Evolutionary conservation across 2,888 invertebrate species (phyloP).

Genomic region (Heteromyza rotundicornis): DNA sequence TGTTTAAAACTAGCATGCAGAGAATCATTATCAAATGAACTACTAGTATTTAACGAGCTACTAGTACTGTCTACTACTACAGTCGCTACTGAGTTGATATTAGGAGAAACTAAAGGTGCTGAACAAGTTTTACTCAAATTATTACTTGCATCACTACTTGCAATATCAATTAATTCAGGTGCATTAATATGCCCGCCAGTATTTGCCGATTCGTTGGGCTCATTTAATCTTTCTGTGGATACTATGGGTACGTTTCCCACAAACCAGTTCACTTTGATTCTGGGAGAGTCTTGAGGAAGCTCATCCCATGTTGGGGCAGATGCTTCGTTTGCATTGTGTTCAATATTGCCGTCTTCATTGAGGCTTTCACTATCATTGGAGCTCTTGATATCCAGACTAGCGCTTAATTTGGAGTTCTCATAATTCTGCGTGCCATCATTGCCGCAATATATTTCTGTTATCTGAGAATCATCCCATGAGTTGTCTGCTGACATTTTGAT

Average conservation of each 20-base stretch:
- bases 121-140: slow-evolving; percentile 1
- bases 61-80: slow-evolving; percentile 37
- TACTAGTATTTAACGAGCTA: slow-evolving; percentile 46
- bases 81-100: slow-evolving; percentile 15
- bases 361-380: slow-evolving; percentile 10
- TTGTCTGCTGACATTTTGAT: not conserved
- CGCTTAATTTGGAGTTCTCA: not conserved
- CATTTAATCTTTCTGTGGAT: slow-evolving; percentile 13
- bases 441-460: slow-evolving; percentile 12
- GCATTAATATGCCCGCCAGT: not conserved
- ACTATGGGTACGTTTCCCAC: slow-evolving; percentile 38
- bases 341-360: not conserved
- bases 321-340: slow-evolving; percentile 1
- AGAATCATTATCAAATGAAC: slow-evolving; percentile 35
- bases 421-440: not conserved
- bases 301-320: not conserved
- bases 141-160: slow-evolving; percentile 12
- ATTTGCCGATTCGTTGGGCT: not conserved
- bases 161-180: not conserved
- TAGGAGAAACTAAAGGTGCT: slow-evolving; percentile 6
- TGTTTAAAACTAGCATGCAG: not conserved
- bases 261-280: slow-evolving; percentile 33
- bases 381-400: not conserved
- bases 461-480: slow-evolving; percentile 5
- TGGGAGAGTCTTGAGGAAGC: not conserved